A percentile compares a stretch with the other conserved stretches of the same genome.
Evolutionary conservation across 2,113 vertebrate genomes (phyloP).

Genomic region (Isichthys henryi): DNA sequence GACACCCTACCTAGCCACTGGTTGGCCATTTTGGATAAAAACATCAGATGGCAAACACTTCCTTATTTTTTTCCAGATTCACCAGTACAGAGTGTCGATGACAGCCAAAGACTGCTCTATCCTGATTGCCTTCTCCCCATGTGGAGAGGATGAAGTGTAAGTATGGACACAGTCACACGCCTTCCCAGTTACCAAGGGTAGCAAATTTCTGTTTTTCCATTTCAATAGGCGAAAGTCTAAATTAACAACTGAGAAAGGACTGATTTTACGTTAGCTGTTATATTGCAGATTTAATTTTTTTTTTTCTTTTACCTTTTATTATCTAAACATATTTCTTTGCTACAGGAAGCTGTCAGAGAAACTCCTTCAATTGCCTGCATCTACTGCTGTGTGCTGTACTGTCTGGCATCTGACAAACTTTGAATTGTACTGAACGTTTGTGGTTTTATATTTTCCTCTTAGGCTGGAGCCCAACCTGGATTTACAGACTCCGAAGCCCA

Average conservation of each 20-base stretch:
- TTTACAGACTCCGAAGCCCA: constrained; percentile 63
- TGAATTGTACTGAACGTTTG: not conserved
- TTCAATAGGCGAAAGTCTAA: not conserved
- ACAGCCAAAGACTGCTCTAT: constrained; percentile 96
- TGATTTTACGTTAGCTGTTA: not conserved
- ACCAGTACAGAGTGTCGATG: constrained; percentile 92
- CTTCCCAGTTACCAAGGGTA: not conserved
- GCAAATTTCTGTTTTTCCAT: not conserved
- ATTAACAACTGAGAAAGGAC: not conserved
- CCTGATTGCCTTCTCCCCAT: constrained; percentile 83
- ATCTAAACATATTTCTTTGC: not conserved
- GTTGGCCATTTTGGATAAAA: not conserved
- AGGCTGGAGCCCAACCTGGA: constrained; percentile 60
- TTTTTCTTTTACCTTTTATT: not conserved
- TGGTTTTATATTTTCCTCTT: constrained; percentile 42
- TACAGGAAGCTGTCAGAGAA: not conserved
- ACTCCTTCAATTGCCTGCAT: not conserved
- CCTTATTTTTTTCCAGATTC: constrained; percentile 60
- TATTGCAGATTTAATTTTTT: not conserved
- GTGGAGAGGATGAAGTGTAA: constrained; percentile 75
- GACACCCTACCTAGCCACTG: not conserved
- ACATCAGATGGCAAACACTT: not conserved
- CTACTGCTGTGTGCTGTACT: not conserved
- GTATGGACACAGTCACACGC: constrained; percentile 1
- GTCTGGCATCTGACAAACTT: not conserved